phyloP scores from a whole-genome alignment of 2,797 vertebrate species.

The Austrolebias charrua region DNA sequence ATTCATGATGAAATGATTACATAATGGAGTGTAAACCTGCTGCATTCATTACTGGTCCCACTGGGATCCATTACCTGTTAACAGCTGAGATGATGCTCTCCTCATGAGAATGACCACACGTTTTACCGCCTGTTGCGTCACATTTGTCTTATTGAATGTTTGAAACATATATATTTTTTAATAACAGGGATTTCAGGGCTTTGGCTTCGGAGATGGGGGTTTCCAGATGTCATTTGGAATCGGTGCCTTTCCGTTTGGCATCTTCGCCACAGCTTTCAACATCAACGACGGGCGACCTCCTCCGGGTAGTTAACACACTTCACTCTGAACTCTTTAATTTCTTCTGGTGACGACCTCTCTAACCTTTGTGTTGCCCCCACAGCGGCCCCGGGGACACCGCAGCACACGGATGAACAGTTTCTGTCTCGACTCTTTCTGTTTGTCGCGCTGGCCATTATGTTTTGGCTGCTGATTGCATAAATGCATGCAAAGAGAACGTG shows the following conservation, averaged over 20 bases:
- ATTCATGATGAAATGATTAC: slow-evolving; percentile 75
- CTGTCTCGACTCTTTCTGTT: slow-evolving; percentile 98
- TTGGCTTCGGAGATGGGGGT: slow-evolving; percentile 97
- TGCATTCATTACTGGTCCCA: slow-evolving; percentile 69
- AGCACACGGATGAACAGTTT: slow-evolving; percentile 96
- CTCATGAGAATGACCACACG: slow-evolving; percentile 54
- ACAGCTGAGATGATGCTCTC: slow-evolving; percentile 18
- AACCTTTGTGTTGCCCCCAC: slow-evolving; percentile 36
- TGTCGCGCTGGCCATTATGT: slow-evolving; percentile 97
- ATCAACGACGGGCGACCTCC: slow-evolving; percentile 96
- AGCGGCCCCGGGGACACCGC: slow-evolving; percentile 96
- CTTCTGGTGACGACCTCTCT: not conserved
- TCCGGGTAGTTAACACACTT: slow-evolving; percentile 82
- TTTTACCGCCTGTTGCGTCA: slow-evolving; percentile 69
- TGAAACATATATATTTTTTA: not conserved
- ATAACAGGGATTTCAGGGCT: slow-evolving; percentile 95
- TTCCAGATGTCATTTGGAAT: slow-evolving; percentile 99
- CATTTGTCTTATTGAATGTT: slow-evolving; percentile 1
- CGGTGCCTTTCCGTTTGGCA: slow-evolving; percentile 97
- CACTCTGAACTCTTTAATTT: not conserved
- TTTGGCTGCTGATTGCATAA: slow-evolving; percentile 97
- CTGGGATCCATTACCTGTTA: slow-evolving; percentile 69
- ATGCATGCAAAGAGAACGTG: not conserved
- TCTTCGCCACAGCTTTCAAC: slow-evolving; percentile 98
- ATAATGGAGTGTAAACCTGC: slow-evolving; percentile 25